Percentiles rank a stretch among this genome's conserved stretches.
Conservation (phyloP, 2,113 vertebrate species). For the Oryzias javanicus region DNA sequence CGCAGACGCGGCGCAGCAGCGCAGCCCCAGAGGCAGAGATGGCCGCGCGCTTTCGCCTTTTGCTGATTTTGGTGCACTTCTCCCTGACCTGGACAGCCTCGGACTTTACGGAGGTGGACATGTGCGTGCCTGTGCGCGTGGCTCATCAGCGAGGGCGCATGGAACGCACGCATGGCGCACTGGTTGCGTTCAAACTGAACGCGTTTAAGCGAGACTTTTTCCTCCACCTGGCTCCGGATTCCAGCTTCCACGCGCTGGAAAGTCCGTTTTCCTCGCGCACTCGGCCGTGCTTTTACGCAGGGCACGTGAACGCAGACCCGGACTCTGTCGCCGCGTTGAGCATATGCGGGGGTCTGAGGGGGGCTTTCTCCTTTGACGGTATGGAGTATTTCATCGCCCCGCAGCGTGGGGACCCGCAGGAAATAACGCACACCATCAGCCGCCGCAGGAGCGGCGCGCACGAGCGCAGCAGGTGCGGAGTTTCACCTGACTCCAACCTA, state of each 20-base stretch:
- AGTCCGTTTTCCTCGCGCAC: conserved; percentile 56
- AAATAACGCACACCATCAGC: conserved; percentile 80
- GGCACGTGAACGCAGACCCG: conserved; percentile 86
- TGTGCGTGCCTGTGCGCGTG: conserved; percentile 81
- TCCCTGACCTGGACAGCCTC: conserved; percentile 43
- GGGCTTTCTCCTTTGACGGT: conserved; percentile 86
- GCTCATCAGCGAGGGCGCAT: conserved; percentile 67
- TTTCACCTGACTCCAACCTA: conserved; percentile 78
- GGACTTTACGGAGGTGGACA: conserved; percentile 74
- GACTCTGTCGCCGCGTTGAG: conserved; percentile 90
- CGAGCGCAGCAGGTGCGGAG: conserved; percentile 85
- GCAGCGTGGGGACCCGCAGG: conserved; percentile 18
- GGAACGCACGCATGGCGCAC: conserved; percentile 57
- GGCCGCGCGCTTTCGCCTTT: conserved; percentile 36
- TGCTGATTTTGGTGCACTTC: conserved; percentile 44
- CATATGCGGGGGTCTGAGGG: conserved; percentile 87
- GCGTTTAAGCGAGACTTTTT: conserved; percentile 90
- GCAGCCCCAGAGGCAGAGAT: conserved; percentile 54
- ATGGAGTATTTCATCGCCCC: conserved; percentile 84
- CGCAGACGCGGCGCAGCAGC: conserved; percentile 19
- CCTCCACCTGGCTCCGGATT: conserved; percentile 83
- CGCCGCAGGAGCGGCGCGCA: conserved; percentile 70
- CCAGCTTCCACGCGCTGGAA: conserved; percentile 83
- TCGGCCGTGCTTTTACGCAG: conserved; percentile 90
- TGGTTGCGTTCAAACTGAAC: conserved; percentile 77